Evolutionary conservation across 2,113 vertebrate genomes (phyloP), one percentile per base, ranked within the genome.

Genomic region (Nannospalax galili): DNA sequence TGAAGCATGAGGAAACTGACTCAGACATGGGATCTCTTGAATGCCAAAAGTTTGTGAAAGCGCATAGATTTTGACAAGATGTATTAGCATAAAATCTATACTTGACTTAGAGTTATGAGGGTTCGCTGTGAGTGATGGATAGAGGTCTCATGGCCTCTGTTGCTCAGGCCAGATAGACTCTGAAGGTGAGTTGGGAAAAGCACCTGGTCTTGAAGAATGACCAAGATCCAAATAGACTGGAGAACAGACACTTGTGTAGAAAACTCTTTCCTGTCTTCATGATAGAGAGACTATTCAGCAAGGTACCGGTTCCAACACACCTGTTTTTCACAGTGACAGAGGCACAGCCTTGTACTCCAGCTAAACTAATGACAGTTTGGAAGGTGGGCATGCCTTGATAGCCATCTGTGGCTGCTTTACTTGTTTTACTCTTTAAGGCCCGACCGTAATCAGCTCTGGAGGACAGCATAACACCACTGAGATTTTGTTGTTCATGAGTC

Each of bases 371-470:
- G 48, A 52, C 48, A 52, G 48, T 52, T 52, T 30, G 73, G 60
- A 73, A 77, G 22, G 80, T 86, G 74, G 95, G 93, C 30, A 94
- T 93, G 12, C 40, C 15, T 94, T 58, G 56, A 19, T 95, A 88
- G 58, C 88, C 94, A 91, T 79, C n/a, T 7, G 69, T 60, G 86
- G 42, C 48, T 37, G 11, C 6, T 56, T 93, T 95, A 81, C 56
- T 95, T 97, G 65, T 45, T 88, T 96, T 72, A 45, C 56, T 92
- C 72, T 69, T 72, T 85, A 78, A 62, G 17, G 45, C 67, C 67
- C n/a, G 90, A 32, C 93, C 88, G 20, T 69, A 91, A 91, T 95
- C 73, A 93, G 81, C 10, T 95, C 3, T 93, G 87, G 69, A 84
- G 17, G 45, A 69, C 40, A 85, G 15, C 77, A 14, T 91, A 80